These are phyloP conservation scores for Tethya wilhelma DNA, from an alignment of 37 sponge, comb jelly and placozoan species.

Conservation along the genomic window DNA sequence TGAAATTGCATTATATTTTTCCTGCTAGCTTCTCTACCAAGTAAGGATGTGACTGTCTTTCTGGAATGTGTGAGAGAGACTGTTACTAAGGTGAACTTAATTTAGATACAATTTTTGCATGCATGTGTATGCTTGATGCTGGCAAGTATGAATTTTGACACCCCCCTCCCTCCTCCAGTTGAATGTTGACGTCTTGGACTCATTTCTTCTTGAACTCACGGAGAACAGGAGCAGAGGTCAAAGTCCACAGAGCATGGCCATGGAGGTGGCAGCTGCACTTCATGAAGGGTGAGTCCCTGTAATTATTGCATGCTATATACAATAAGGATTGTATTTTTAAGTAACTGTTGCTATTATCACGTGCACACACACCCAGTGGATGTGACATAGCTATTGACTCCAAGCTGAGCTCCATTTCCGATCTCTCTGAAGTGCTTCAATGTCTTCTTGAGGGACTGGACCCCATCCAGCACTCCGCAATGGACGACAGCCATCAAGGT, in stretches of 20 bases:
- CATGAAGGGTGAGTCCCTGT: constrained; percentile 39
- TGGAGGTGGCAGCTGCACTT: constrained; percentile 22
- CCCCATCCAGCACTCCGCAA: background rate
- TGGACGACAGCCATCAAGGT: too few relatives aligned
- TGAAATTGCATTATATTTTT: too few relatives aligned
- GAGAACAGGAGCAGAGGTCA: background rate
- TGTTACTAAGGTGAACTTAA: too few relatives aligned
- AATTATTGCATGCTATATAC: too few relatives aligned
- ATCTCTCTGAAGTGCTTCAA: background rate
- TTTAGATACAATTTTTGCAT: too few relatives aligned
- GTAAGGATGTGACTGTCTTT: background rate
- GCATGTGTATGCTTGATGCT: too few relatives aligned
- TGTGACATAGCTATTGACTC: background rate
- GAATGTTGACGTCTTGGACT: constrained; percentile 22
- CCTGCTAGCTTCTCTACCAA: background rate
- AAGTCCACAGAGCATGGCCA: constrained; percentile 11
- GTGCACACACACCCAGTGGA: background rate
- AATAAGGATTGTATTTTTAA: background rate
- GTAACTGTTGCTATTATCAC: background rate
- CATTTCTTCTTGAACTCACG: constrained; percentile 25
- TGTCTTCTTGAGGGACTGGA: constrained; percentile 13
- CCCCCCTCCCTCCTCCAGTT: background rate
- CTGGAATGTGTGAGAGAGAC: background rate
- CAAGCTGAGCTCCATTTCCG: background rate
- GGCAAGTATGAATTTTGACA: too few relatives aligned